A percentile compares a stretch with the other conserved stretches of the same genome.
Conservation (phyloP, 2,797 vertebrate genomes). For the Chloroceryle amazona region DNA sequence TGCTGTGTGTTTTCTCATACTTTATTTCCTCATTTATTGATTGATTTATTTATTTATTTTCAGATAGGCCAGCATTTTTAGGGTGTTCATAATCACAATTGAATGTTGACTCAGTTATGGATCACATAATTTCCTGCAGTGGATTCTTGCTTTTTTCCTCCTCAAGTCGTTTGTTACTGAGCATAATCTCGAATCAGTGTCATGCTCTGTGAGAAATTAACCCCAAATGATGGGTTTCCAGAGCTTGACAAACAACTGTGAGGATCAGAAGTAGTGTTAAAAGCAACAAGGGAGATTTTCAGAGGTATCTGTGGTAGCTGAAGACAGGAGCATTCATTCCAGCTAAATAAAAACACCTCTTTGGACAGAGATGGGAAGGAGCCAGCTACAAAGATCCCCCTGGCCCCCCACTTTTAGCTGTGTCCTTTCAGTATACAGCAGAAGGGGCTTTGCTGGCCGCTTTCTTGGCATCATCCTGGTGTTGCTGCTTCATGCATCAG, state of each 20-base stretch:
- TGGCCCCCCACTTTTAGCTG: fast-evolving
- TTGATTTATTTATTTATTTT: too few relatives aligned
- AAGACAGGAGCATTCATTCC: not conserved
- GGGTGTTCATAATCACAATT: not conserved
- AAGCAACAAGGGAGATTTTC: not conserved
- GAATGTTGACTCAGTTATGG: not conserved
- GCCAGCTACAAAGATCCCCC: not conserved
- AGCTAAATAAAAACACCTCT: not conserved
- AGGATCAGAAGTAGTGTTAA: not conserved
- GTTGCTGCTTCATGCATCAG: not conserved
- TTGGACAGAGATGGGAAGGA: not conserved
- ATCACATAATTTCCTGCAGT: not conserved
- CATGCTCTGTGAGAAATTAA: not conserved
- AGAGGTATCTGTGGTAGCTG: not conserved
- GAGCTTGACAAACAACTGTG: not conserved
- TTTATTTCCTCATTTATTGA: not conserved
- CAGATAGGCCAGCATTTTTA: not conserved
- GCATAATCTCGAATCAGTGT: not conserved
- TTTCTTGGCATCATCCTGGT: not conserved
- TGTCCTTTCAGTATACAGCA: not conserved
- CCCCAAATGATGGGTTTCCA: not conserved
- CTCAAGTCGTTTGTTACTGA: not conserved
- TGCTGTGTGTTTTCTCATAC: not conserved
- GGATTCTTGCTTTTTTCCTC: not conserved
- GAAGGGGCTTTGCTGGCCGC: not conserved